Percentiles rank a stretch among this genome's conserved stretches.
These are phyloP conservation scores for Sebastes dallii DNA, from an alignment of 2,797 vertebrate genomes.

Conservation along the genomic window DNA sequence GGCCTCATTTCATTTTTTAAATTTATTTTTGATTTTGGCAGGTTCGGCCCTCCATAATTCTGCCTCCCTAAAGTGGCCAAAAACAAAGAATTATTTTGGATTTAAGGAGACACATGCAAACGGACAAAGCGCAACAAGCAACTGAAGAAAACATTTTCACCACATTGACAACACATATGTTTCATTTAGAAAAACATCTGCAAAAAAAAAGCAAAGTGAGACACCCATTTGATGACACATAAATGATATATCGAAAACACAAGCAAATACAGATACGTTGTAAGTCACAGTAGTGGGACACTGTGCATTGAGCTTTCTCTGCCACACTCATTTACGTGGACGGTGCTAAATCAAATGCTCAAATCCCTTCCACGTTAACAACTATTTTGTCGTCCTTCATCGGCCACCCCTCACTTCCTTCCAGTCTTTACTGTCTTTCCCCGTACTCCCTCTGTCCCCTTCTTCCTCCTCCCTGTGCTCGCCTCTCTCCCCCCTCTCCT, in stretches of 20 bases:
- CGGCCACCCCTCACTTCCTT: slow-evolving; percentile 18
- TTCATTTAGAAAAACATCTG: not conserved
- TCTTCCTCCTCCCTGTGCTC: slow-evolving; percentile 45
- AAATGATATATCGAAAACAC: not conserved
- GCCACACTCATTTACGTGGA: slow-evolving; percentile 4
- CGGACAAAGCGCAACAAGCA: not conserved
- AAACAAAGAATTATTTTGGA: not conserved
- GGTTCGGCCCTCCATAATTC: not conserved
- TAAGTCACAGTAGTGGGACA: not conserved
- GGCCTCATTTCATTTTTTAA: too few relatives aligned
- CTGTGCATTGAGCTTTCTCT: not conserved
- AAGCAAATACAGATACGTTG: not conserved
- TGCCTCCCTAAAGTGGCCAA: not conserved
- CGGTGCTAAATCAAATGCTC: slow-evolving; percentile 10
- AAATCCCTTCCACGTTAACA: not conserved
- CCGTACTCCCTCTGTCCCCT: slow-evolving; percentile 29
- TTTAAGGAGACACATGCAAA: not conserved
- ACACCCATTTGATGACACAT: not conserved
- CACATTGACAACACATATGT: not conserved
- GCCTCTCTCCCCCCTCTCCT: slow-evolving; percentile 79
- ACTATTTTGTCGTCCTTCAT: slow-evolving; percentile 7
- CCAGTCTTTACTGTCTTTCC: slow-evolving; percentile 14
- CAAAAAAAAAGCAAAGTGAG: not conserved
- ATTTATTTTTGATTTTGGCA: not conserved
- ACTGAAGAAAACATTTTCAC: not conserved